These are phyloP conservation scores for Ceratina australensis DNA, from an alignment of 1,140 invertebrate genomes.

Conservation along the genomic window DNA sequence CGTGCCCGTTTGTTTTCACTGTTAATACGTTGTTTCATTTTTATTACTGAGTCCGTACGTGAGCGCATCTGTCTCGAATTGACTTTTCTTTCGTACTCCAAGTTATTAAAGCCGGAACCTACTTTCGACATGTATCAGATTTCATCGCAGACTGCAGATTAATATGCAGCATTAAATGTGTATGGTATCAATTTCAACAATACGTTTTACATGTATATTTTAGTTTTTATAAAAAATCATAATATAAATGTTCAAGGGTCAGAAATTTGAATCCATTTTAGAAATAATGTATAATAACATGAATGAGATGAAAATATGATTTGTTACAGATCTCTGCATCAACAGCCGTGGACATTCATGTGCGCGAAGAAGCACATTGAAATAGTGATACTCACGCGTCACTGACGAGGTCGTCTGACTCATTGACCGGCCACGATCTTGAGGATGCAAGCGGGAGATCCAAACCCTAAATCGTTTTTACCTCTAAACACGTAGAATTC, in stretches of 20 bases:
- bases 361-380: neutral
- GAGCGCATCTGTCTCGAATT: neutral
- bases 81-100: neutral
- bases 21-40: constrained; percentile 35
- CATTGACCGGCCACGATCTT: too few species aligned
- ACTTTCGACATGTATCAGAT: neutral
- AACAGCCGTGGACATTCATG: neutral
- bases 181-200: too few species aligned
- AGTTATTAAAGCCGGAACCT: neutral
- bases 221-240: too few species aligned
- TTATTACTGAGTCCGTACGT: neutral
- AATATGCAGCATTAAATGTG: neutral
- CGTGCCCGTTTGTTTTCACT: constrained; percentile 10
- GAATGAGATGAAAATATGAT: neutral
- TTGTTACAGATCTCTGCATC: constrained; percentile 42
- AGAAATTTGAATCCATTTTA: too few species aligned
- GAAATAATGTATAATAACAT: too few species aligned
- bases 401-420: neutral
- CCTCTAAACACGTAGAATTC: constrained; percentile 10
- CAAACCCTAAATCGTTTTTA: constrained; percentile 26
- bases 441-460: too few species aligned
- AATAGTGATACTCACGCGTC: neutral
- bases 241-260: too few species aligned
- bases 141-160: neutral
- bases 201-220: too few species aligned